Evolutionary conservation across 2,888 invertebrate species (phyloP).

Genomic region (Lissocephala sabroskyi): DNA sequence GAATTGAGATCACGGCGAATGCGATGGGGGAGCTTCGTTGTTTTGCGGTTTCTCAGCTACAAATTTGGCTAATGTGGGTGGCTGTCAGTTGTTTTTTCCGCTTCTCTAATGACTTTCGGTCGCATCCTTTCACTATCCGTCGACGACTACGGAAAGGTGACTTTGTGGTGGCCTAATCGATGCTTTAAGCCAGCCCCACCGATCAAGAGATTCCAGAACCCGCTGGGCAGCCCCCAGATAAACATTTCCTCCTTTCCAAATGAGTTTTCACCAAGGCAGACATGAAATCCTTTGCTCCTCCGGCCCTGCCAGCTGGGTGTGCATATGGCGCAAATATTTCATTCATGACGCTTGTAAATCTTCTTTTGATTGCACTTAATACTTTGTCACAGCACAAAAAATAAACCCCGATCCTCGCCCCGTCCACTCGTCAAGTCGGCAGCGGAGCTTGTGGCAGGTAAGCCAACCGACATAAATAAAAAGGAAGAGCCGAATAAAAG

Average conservation of each 20-base stretch:
- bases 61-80: no score
- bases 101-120: no score
- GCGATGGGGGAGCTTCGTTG: no score
- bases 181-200: conserved; percentile 48
- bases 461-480: conserved; percentile 7
- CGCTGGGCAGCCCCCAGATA: no score
- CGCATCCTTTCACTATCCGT: no score
- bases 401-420: no score
- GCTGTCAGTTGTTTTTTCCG: no score
- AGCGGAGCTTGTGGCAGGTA: not conserved
- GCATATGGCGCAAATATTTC: conserved; percentile 59
- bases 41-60: no score
- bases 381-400: conserved; percentile 49
- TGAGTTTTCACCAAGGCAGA: conserved; percentile 35
- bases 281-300: not conserved
- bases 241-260: conserved; percentile 47
- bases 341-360: conserved; percentile 65
- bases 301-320: no score
- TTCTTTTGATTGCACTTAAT: conserved; percentile 63
- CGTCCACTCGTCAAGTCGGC: no score
- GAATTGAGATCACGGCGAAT: not conserved
- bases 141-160: no score
- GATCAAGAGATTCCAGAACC: conserved; percentile 56
- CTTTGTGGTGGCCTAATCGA: conserved; percentile 55
- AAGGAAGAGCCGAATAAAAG: conserved; percentile 11